phyloP scores from a whole-genome alignment of 2,888 invertebrate genomes.

The Phalangium opilio region DNA sequence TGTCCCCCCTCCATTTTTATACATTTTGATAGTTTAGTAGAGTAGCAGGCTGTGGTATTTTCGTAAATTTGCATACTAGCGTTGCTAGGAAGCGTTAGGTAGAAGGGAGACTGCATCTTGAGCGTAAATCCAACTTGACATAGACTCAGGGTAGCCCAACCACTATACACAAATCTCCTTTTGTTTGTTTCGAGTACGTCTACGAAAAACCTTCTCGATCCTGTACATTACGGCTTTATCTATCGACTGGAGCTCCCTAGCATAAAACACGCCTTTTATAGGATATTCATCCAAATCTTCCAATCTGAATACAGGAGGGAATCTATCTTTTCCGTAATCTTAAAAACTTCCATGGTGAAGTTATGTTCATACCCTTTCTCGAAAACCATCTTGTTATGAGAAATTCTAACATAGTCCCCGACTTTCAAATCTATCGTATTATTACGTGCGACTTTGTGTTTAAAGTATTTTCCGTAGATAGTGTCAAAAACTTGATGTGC shows the following conservation, averaged over 20 bases:
- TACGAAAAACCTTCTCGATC: no score
- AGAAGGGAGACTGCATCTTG: constrained; percentile 8
- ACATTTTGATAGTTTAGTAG: constrained; percentile 20
- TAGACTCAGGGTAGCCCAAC: constrained; percentile 4
- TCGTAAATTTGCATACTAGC: constrained; percentile 21
- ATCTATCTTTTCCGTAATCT: constrained; percentile 1
- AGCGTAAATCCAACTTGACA: constrained; percentile 7
- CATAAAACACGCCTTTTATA: constrained; percentile 4
- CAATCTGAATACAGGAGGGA: constrained; percentile 1
- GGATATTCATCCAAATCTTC: constrained; percentile 2
- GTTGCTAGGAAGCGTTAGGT: constrained; percentile 22
- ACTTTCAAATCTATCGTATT: neutral
- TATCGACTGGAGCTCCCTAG: no score
- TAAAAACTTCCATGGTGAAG: constrained; percentile 7
- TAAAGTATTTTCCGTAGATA: constrained; percentile 2
- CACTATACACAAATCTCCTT: constrained; percentile 10
- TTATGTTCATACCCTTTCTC: constrained; percentile 8
- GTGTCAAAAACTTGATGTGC: constrained; percentile 6
- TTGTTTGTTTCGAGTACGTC: neutral
- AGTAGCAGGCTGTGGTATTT: constrained; percentile 23
- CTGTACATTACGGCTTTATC: no score
- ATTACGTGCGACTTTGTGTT: neutral
- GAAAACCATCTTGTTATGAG: constrained; percentile 5
- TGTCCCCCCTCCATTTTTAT: constrained; percentile 16
- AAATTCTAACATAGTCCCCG: constrained; percentile 5